Evolutionary conservation across 2,113 vertebrate genomes (phyloP), one percentile per base, ranked within the genome.

Genomic region (Pangasianodon hypophthalmus): DNA sequence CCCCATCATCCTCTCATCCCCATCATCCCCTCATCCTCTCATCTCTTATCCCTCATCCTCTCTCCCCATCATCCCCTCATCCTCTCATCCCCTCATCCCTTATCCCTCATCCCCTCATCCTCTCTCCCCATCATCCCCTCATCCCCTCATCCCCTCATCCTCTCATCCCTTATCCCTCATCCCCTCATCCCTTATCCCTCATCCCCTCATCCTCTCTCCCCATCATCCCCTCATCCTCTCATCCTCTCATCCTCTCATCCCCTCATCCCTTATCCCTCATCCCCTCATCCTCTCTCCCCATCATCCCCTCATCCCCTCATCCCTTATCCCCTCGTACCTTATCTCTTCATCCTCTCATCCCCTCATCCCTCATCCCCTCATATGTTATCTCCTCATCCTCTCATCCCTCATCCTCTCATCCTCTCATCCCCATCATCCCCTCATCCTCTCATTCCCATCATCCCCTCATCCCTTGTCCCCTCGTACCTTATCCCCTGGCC

Each of bases 1-100:
- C 2, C 79, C 13, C 14, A 84, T 54, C 29, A 87, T 90, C 90
- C 89, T 84, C 88, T 46, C 19, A 58, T 67, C 41, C 2, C 9
- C 50, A 46, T 52, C 46, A 29, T 52, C 48, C 26, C 2, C 46
- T 29, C 41, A 75, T 75, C 71, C 6, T 37, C 37, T 75, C 26
- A 7, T 37, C 18, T n/a, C n/a, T n/a, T n/a, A n/a, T n/a, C n/a
- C n/a, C n/a, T n/a, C n/a, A n/a, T n/a, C n/a, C n/a, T n/a, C n/a
- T n/a, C n/a, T n/a, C n/a, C 4, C 41, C n/a, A n/a, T 46, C 0
- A 8, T 75, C 71, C 5, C 8, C 75, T 26, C 41, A 79, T 24
- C 44, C 24, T n/a, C n/a, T n/a, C n/a, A n/a, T n/a, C n/a, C n/a
- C 3, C 6, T 41, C 71, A 37, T 71, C 14, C 32, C 32, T 21